Conservation (phyloP, 2,888 invertebrate genomes). For the Mythimna impura region DNA sequence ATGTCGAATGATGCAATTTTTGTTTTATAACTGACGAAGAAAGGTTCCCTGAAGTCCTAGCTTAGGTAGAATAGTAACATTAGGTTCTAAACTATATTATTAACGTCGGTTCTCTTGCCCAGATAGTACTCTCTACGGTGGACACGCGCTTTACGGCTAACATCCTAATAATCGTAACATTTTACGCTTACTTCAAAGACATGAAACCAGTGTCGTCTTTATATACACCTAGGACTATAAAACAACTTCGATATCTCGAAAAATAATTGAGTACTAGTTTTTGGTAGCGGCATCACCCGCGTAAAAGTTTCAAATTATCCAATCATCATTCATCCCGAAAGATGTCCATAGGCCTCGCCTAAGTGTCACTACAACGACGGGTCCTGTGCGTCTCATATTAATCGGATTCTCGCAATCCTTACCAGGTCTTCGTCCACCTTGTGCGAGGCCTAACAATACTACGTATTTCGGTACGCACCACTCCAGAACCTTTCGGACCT, state of each 20-base stretch:
- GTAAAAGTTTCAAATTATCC: not conserved
- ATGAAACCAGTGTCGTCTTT: slow-evolving; percentile 11
- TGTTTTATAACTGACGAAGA: not conserved
- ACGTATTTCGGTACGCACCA: no score
- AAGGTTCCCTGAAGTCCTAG: not conserved
- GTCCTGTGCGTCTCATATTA: no score
- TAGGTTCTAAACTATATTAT: slow-evolving; percentile 32
- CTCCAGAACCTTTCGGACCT: no score
- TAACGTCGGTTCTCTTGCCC: slow-evolving; percentile 19
- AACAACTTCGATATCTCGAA: not conserved
- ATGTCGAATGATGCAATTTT: not conserved
- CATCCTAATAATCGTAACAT: slow-evolving; percentile 39
- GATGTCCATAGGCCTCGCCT: no score
- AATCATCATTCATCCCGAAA: no score
- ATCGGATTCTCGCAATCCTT: no score
- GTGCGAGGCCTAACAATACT: no score
- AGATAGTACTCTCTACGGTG: slow-evolving; percentile 21
- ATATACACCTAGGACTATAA: not conserved
- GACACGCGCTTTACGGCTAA: slow-evolving; percentile 17
- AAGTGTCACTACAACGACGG: no score
- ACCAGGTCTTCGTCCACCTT: no score
- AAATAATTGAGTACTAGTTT: not conserved
- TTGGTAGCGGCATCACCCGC: not conserved
- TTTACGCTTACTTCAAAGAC: slow-evolving; percentile 18
- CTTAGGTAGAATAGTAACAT: slow-evolving; percentile 7